Evolutionary conservation across 37 sponge, comb jelly and placozoan species (phyloP), one percentile per base, ranked within the genome.

Genomic region (Agelas oroides): DNA sequence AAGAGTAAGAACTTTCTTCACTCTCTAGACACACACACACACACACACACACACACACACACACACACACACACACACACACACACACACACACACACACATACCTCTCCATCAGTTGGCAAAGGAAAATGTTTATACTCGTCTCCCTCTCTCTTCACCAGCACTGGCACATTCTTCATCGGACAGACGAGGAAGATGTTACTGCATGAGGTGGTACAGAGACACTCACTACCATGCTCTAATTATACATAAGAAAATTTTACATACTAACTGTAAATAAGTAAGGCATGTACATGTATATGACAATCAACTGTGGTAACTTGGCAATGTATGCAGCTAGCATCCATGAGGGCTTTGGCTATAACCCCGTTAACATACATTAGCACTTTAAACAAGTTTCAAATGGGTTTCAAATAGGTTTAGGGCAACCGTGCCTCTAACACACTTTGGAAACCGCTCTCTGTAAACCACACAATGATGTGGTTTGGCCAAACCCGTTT

Each of bases 101-200:
- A 52, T 68, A 93, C 96, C 70, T 98, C 99, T 73, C 92, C 94
- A 67, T 94, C 91, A 17, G 90, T 94, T 0, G 97, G 97, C 18
- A 96, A 79, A 36, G 84, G 34, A 28, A 76, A 70, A 56, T 91
- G 90, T 13, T 53, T 89, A 46, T 90, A 88, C 27, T 85, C 75
- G 6, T 73, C 78, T 0, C 39, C 78, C 57, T 80, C 33, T 3
- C 86, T 77, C 30, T 59, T 82, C 13, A 98, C 92, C 31, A 98
- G 60, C 27, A 92, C 82, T 18, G 99, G 99, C 1, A 84, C 67
- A 34, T 94, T 93, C 84, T 90, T 92, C 87, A 96, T 94, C 12
- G 99, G 95, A 84, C 99, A 98, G 27, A 93, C 99, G 52, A 98
- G 81, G 74, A 96, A 92, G 66, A 94, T 69, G 37, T 86, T 73